phyloP scores from a whole-genome alignment of 2,888 invertebrate species.

The Sarcophaga variegata region DNA sequence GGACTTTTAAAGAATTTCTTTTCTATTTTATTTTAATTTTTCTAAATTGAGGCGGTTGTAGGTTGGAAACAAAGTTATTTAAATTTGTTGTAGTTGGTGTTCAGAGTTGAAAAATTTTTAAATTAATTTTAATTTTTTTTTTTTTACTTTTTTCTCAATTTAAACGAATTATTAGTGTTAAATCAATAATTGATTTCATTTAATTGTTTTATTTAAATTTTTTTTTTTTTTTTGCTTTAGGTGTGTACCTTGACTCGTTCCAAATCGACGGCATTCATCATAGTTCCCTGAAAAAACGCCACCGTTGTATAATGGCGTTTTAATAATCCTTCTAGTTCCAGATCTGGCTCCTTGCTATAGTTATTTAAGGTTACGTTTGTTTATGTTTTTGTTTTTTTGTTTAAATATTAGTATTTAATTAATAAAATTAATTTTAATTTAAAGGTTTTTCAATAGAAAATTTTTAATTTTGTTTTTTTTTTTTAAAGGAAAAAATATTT shows the following conservation, averaged over 20 bases:
- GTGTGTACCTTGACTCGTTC: constrained; percentile 98
- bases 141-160: constrained; percentile 26
- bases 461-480: background rate
- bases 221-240: constrained; percentile 19
- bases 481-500: constrained; percentile 14
- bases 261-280: constrained; percentile 99
- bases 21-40: background rate
- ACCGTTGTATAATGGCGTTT: constrained; percentile 99
- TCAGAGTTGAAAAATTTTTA: background rate
- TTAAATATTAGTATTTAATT: constrained; percentile 4
- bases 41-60: background rate
- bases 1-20: constrained; percentile 20
- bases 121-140: background rate
- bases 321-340: constrained; percentile 99
- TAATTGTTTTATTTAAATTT: constrained; percentile 3
- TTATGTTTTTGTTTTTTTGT: constrained; percentile 29
- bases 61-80: background rate
- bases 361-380: constrained; percentile 70
- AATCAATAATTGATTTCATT: background rate
- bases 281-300: constrained; percentile 99
- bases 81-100: constrained; percentile 24
- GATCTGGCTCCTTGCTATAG: constrained; percentile 99
- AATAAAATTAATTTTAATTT: constrained; percentile 26
- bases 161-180: no score
- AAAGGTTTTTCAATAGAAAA: constrained; percentile 15